phyloP scores from a whole-genome alignment of 37 sponge, comb jelly and placozoan species.

The Spongilla lacustris region DNA sequence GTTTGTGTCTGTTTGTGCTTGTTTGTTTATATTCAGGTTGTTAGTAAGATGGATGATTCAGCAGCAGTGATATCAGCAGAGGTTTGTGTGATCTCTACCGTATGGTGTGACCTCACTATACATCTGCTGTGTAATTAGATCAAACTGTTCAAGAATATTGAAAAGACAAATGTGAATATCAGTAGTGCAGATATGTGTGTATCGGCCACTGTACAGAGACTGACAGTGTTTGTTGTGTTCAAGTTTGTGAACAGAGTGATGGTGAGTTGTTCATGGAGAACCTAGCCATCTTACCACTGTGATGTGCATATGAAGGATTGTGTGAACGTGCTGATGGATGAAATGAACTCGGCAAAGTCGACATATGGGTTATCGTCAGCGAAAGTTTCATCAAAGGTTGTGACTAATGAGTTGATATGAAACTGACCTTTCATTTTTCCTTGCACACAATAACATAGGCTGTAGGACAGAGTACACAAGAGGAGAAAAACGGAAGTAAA shows the following conservation, averaged over 20 bases:
- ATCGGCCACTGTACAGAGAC: constrained; percentile 20
- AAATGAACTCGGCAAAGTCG: background rate
- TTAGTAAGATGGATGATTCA: background rate
- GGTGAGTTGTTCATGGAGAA: background rate
- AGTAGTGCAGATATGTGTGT: constrained; percentile 22
- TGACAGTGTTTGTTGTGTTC: constrained; percentile 33
- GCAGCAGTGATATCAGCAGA: background rate
- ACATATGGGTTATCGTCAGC: background rate
- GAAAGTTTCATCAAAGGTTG: background rate
- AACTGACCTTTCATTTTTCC: too few relatives aligned
- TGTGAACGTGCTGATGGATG: background rate
- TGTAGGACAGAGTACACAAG: background rate
- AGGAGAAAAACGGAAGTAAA: background rate
- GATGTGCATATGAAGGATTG: background rate
- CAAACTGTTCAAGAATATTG: background rate
- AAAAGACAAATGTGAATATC: constrained; percentile 11
- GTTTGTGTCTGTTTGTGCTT: constrained; percentile 3
- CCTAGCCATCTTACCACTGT: background rate
- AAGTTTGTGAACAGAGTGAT: constrained; percentile 40
- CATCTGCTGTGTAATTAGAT: background rate
- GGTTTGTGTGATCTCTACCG: background rate
- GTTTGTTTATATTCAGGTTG: background rate
- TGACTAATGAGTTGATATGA: background rate
- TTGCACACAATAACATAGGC: background rate
- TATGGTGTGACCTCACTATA: background rate